Conservation (phyloP, 2,797 vertebrate genomes). For the Selene dorsalis region DNA sequence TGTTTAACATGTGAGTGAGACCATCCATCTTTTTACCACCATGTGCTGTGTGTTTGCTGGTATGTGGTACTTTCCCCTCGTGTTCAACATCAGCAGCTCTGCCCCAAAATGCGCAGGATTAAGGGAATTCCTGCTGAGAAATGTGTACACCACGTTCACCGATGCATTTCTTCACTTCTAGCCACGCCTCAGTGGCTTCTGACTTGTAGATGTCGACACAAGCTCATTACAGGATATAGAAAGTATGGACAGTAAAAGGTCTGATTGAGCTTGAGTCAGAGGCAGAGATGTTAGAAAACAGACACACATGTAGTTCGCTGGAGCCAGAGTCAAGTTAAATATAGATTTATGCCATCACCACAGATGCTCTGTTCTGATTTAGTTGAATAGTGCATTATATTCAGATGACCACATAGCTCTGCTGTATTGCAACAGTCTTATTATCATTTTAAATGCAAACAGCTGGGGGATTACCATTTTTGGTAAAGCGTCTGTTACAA, state of each 20-base stretch:
- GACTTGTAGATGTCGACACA: slow-evolving; percentile 1
- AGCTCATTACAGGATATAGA: slow-evolving; percentile 17
- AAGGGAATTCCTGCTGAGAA: slow-evolving; percentile 52
- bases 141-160: slow-evolving; percentile 12
- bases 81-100: slow-evolving; percentile 47
- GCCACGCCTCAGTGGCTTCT: slow-evolving; percentile 12
- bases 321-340: slow-evolving; percentile 15
- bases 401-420: not conserved
- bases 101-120: slow-evolving; percentile 47
- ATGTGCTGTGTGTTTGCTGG: slow-evolving; percentile 46
- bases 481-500: not conserved
- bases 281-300: slow-evolving; percentile 14
- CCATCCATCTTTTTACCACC: slow-evolving; percentile 50
- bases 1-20: slow-evolving; percentile 25
- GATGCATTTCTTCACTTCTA: slow-evolving; percentile 12
- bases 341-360: not conserved
- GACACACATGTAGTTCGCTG: not conserved
- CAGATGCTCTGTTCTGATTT: slow-evolving; percentile 11
- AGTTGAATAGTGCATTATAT: slow-evolving; percentile 5
- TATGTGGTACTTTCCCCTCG: slow-evolving; percentile 55
- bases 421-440: not conserved
- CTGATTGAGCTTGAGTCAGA: slow-evolving; percentile 22
- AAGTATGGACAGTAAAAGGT: not conserved
- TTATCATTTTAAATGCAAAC: not conserved
- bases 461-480: not conserved